phyloP scores from a whole-genome alignment of 2,113 vertebrate species.

The Paradoxurus hermaphroditus region DNA sequence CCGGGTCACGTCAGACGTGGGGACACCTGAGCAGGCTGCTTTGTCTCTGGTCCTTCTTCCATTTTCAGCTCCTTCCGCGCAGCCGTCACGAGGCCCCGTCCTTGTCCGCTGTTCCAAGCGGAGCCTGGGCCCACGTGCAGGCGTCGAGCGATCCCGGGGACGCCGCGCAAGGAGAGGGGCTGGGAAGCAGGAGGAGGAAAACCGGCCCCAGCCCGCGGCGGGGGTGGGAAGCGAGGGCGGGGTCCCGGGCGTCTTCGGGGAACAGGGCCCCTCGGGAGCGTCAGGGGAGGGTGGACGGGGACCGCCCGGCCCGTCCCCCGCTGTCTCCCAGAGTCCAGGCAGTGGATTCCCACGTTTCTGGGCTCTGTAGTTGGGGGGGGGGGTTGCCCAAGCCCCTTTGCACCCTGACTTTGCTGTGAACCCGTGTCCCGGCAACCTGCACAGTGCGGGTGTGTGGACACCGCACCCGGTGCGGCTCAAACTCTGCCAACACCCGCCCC shows the following conservation, averaged over 20 bases:
- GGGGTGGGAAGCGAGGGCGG: neutral
- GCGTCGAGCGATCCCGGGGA: neutral
- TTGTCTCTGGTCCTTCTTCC: neutral
- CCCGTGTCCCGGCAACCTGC: neutral
- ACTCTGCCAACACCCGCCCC: neutral
- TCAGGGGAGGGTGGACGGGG: neutral
- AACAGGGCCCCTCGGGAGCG: neutral
- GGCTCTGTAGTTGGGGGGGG: neutral
- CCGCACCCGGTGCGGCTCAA: neutral
- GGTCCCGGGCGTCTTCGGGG: neutral
- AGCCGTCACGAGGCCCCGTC: neutral
- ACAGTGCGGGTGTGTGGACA: neutral
- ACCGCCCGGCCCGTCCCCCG: accelerated
- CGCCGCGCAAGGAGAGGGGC: too few species aligned
- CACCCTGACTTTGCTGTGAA: neutral
- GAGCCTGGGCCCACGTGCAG: too few species aligned
- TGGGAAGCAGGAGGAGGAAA: neutral
- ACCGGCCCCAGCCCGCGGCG: neutral
- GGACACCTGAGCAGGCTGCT: neutral
- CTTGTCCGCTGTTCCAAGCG: accelerated
- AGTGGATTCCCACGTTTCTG: neutral
- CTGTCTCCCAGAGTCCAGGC: accelerated
- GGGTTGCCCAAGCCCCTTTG: too few species aligned
- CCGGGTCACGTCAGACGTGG: neutral
- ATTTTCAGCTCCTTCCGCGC: neutral